Evolutionary conservation across 2,113 vertebrate species (phyloP), one percentile per base, ranked within the genome.

Genomic region (Phylloscopus trochiloides): DNA sequence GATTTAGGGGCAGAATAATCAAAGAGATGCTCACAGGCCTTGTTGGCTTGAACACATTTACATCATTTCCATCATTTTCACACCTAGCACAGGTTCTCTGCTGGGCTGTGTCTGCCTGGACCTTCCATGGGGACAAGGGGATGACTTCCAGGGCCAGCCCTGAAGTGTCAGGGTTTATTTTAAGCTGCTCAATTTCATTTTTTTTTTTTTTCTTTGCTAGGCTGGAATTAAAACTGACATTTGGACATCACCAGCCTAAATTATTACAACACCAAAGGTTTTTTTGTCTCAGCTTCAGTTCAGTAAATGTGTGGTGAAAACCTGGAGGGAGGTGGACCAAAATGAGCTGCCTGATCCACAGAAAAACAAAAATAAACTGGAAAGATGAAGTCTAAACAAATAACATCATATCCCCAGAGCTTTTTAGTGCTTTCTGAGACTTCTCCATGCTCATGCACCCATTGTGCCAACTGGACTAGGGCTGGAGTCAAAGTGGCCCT

Each of bases 1-100:
- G 99, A 99, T 99, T 99, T 99, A 99, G 98, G 97, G 82, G 87
- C 93, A 96, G 63, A 88, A 80, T 88, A 73, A 85, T 86, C 81
- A 95, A 95, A 94, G 1, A 89, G 97, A 96, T 97, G 97, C 98
- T 98, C 98, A 98, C 96, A 97, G 98, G 98, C 97, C 20, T 29
- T 55, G 77, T 14, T 74, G 65, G 80, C 67, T 81, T 55, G 36
- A 90, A 80, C 47, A 78, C 10, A 36, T 62, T 74, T 6, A 32
- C 55, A 66, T 36, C 36, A 28, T 22, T 84, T 22, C 24, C 55
- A 66, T 36, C 36, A 28, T 22, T 84, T 22, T 21, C 68, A 51
- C 45, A 59, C 42, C 61, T 45, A 58, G 10, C 8, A 58, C 54
- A 14, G 3, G 45, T 16, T 47, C 79, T 84, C 71, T 54, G 38